A percentile compares a stretch with the other conserved stretches of the same genome.
Evolutionary conservation across 92 coral and sea anemone genomes (phyloP).

Genomic region (Desmophyllum pertusum): DNA sequence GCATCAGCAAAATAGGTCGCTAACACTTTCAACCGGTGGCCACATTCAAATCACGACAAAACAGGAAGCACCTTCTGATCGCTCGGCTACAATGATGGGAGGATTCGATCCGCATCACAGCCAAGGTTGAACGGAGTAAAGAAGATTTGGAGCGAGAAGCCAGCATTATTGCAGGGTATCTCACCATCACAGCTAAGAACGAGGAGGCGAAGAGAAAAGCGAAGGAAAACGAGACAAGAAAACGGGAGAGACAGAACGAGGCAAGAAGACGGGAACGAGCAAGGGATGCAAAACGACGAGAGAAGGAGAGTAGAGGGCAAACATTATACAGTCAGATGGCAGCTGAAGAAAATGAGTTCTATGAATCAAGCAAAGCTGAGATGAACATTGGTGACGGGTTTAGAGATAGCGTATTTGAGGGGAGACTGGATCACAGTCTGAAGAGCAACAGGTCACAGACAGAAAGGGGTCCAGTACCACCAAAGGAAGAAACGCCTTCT

Average conservation of each 20-base stretch:
- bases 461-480: slow-evolving; percentile 30
- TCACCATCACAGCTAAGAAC: slow-evolving; percentile 71
- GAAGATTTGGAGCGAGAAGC: slow-evolving; percentile 59
- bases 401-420: slow-evolving; percentile 40
- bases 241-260: slow-evolving; percentile 21
- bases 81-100: slow-evolving; percentile 65
- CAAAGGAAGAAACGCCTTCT: slow-evolving; percentile 1
- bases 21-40: slow-evolving; percentile 57
- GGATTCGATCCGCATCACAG: slow-evolving; percentile 57
- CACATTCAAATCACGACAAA: slow-evolving; percentile 63
- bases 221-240: slow-evolving; percentile 7
- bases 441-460: slow-evolving; percentile 15
- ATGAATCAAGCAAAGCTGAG: slow-evolving; percentile 29
- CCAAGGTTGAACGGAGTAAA: slow-evolving; percentile 54
- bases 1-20: slow-evolving; percentile 60
- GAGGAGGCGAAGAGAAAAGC: slow-evolving; percentile 27
- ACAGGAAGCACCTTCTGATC: slow-evolving; percentile 56
- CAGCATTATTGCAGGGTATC: slow-evolving; percentile 61
- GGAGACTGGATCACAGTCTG: slow-evolving; percentile 59
- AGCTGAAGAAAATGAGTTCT: background rate
- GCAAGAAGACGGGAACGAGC: slow-evolving; percentile 25
- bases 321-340: background rate
- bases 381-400: slow-evolving; percentile 8
- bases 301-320: slow-evolving; percentile 12
- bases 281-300: slow-evolving; percentile 3